Base-by-base conservation (phyloP, 1,140 invertebrate species). In the Saccostrea glomerata region DNA sequence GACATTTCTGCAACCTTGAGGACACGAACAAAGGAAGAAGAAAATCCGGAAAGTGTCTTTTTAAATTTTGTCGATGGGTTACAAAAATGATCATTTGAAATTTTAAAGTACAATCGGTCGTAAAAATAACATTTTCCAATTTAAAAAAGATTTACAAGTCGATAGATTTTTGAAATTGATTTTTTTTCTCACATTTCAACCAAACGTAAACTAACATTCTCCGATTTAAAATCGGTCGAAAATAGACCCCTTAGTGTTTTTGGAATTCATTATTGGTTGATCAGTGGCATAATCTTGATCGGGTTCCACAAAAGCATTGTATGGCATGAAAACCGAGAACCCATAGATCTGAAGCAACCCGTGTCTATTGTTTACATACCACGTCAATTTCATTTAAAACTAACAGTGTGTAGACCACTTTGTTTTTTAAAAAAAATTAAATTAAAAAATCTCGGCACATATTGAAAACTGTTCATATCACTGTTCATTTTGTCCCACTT, bases 261-360 rank as follows among this genome's bases (percentile, higher is more conserved):
- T 63, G 58, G 58, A 63, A 63, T 63, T 63, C 58, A 63, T 63
- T 63, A 63, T 63, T 63, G n/a, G 58, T 63, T 63, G 17, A 63
- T 63, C n/a, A 63, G 17, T 63, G n/a, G 58, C 2, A 63, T 63
- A 63, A 63, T 63, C 15, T 63, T 63, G 58, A 63, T n/a, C n/a
- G 58, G 58, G 58, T 63, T 63, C n/a, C 47, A 20, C 58, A 63
- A 20, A 20, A 17, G 58, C 58, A 63, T 63, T 63, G 58, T 63
- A n/a, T 63, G n/a, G 7, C 17, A 20, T 63, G 58, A 63, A 63
- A 63, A 63, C 58, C 6, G 58, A 63, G 17, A 17, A n/a, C 15
- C 58, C 58, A 63, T 47, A 6, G 47, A 47, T 63, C 58, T 63
- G 17, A 63, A 17, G 58, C 13, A 63, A 63, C 15, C 13, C n/a